Evolutionary conservation across 2,113 vertebrate species (phyloP).

Genomic region (Orientallactaga bullata): DNA sequence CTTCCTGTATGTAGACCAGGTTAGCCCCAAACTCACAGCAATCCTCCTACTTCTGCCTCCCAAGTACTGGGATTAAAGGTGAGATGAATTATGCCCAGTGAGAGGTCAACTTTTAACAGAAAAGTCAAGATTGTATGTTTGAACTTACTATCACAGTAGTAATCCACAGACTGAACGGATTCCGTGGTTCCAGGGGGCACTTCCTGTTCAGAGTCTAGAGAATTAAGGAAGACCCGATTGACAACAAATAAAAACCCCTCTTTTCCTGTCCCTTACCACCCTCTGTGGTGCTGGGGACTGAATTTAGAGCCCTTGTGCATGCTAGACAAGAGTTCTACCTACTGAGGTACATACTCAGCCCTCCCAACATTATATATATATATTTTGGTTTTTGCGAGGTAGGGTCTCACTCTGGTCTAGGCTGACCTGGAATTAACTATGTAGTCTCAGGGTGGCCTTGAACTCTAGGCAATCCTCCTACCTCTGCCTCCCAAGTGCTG

Average conservation of each 20-base stretch:
- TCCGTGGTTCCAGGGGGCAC: slow-evolving; percentile 91
- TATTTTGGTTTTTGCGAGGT: too few species aligned
- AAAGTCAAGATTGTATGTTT: background rate
- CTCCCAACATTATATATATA: background rate
- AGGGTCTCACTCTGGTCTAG: too few species aligned
- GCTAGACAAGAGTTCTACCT: background rate
- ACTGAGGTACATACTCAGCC: background rate
- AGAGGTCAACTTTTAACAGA: background rate
- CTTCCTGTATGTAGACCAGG: too few species aligned
- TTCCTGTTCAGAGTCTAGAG: slow-evolving; percentile 92
- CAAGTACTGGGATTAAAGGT: too few species aligned
- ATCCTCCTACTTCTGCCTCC: too few species aligned
- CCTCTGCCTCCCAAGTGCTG: too few species aligned
- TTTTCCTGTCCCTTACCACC: background rate
- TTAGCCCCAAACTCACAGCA: too few species aligned
- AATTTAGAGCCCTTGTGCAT: background rate
- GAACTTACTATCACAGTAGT: slow-evolving; percentile 98
- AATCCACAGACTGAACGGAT: slow-evolving; percentile 93
- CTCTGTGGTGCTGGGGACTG: background rate
- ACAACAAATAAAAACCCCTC: background rate
- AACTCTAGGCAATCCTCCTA: too few species aligned
- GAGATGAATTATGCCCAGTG: too few species aligned
- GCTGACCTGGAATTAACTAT: too few species aligned
- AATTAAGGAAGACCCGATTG: slow-evolving; percentile 16
- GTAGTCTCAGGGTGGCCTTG: too few species aligned